Base-by-base conservation (phyloP, 35 echinoderm and acorn worm species). In the Heliocidaris tuberculata region DNA sequence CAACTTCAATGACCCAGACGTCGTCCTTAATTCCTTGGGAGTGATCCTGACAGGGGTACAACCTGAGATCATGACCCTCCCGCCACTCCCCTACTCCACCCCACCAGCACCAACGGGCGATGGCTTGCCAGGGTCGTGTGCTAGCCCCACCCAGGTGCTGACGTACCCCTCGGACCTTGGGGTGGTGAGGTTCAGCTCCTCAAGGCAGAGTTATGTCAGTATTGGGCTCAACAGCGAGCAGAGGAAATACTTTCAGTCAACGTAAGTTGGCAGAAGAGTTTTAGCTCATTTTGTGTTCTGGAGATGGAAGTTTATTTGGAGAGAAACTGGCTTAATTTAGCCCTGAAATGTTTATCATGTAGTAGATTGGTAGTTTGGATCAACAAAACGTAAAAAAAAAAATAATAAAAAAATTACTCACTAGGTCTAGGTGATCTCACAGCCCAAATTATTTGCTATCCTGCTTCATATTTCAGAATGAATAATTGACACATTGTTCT, bases 81-180 rank as follows among this genome's bases (percentile, higher is more conserved):
- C 98, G 50, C 97, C 97, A 47, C 87, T 97, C n/a, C 98, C 98
- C 47, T 99, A 96, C 59, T 92, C 93, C 30, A 97, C 97, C 35
- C 85, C 88, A 56, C 61, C 98, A 5, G 90, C 98, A 31, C 90
- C 90, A 1, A 92, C 86, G 7, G 94, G 85, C 11, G 94, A 96
- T 47, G 59, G 56, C 16, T 10, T 95, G 24, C 95, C 96, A 13
- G 47, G 54, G 48, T 94, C 95, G 13, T 99, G 98, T 90, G 86
- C 94, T 31, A 90, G 31, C 24, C 97, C 97, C 29, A 88, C 94
- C 10, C 93, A 56, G 21, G 94, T 96, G 31, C 85, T 97, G 0
- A 78, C 32, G 2, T 93, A 97, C 87, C 95, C 95, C 10, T 32
- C 59, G 2, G 48, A 35, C 16, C 48, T n/a, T 15, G 92, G 54